These are phyloP conservation scores for Hypomesus transpacificus DNA, from an alignment of 2,113 vertebrate species.

Conservation along the genomic window DNA sequence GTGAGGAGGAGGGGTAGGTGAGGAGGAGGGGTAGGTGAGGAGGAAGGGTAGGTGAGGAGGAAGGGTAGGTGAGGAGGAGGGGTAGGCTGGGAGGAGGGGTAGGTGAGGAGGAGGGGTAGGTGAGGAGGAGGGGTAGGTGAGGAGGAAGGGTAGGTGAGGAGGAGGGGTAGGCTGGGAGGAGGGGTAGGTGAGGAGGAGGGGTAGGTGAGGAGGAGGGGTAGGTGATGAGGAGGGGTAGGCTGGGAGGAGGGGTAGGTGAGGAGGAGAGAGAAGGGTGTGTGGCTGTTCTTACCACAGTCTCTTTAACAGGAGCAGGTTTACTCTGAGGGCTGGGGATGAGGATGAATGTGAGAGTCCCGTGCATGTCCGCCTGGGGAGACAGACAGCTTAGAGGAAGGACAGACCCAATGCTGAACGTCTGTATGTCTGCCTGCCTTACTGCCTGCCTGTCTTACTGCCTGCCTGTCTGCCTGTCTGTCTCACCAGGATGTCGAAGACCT, in stretches of 20 bases:
- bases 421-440: slow-evolving; percentile 64
- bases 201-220: too few species aligned
- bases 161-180: too few species aligned
- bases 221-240: not conserved
- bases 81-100: not conserved
- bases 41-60: too few species aligned
- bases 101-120: not conserved
- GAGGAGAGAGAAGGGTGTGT: not conserved
- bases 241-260: too few species aligned
- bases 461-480: slow-evolving; percentile 38
- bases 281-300: slow-evolving; percentile 86
- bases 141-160: not conserved
- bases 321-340: slow-evolving; percentile 88
- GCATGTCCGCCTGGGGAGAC: slow-evolving; percentile 89
- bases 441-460: too few species aligned
- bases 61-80: not conserved
- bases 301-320: slow-evolving; percentile 84
- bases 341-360: slow-evolving; percentile 94
- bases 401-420: not conserved
- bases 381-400: not conserved
- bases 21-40: not conserved
- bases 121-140: not conserved
- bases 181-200: not conserved
- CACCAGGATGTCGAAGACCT: slow-evolving; percentile 97
- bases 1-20: not conserved